Conservation (phyloP, 2,888 invertebrate genomes). For the Osmoderma eremita region DNA sequence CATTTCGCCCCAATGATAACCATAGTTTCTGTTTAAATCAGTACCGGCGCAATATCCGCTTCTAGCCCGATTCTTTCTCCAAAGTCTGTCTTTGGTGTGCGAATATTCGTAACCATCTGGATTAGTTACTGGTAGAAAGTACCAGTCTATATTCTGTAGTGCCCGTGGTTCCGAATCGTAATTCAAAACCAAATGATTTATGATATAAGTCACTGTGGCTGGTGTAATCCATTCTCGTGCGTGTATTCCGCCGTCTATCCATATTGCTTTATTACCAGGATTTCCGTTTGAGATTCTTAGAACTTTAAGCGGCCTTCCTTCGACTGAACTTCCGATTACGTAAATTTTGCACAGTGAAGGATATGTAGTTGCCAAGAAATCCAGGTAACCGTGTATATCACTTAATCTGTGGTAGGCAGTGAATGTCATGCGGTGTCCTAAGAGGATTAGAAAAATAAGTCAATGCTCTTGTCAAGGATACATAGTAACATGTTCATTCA, state of each 20-base stretch:
- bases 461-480: no score
- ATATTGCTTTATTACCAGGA: slow-evolving; percentile 70
- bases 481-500: no score
- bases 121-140: slow-evolving; percentile 79
- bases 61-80: slow-evolving; percentile 80
- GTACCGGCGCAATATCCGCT: slow-evolving; percentile 76
- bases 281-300: slow-evolving; percentile 76
- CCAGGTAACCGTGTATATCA: slow-evolving; percentile 77
- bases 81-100: slow-evolving; percentile 81
- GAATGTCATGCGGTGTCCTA: slow-evolving; percentile 77
- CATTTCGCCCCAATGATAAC: slow-evolving; percentile 85
- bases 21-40: slow-evolving; percentile 88
- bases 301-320: slow-evolving; percentile 80
- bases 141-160: slow-evolving; percentile 84
- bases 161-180: slow-evolving; percentile 71
- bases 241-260: slow-evolving; percentile 85
- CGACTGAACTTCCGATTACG: slow-evolving; percentile 78
- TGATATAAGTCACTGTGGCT: slow-evolving; percentile 80
- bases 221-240: slow-evolving; percentile 92
- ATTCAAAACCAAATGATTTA: slow-evolving; percentile 76
- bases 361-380: slow-evolving; percentile 76
- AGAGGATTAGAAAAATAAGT: no score
- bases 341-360: slow-evolving; percentile 78
- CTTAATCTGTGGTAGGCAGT: slow-evolving; percentile 77
- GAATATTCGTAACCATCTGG: slow-evolving; percentile 92